A percentile compares a stretch with the other conserved stretches of the same genome.
These are phyloP conservation scores for Psammodynastes pulverulentus DNA, from an alignment of 2,113 vertebrate genomes.

Conservation along the genomic window DNA sequence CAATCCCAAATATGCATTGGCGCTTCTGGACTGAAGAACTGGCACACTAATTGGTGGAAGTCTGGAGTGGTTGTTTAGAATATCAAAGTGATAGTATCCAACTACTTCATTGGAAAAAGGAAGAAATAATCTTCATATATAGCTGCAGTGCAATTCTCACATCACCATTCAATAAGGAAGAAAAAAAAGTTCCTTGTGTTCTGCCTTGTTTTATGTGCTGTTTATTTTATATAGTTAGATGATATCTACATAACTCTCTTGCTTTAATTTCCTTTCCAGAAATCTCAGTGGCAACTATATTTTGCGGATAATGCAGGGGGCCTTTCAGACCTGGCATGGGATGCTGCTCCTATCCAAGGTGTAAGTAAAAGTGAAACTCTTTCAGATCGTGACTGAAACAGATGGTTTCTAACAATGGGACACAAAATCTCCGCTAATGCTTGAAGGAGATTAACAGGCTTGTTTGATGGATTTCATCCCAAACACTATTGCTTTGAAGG, in stretches of 20 bases:
- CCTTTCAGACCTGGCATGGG: slow-evolving; percentile 63
- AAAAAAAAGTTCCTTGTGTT: background rate
- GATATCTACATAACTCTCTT: background rate
- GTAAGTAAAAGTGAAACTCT: slow-evolving; percentile 48
- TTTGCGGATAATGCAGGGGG: slow-evolving; percentile 17
- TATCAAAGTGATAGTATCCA: background rate
- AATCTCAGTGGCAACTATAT: slow-evolving; percentile 58
- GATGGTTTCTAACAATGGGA: background rate
- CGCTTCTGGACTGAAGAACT: background rate
- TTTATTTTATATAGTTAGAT: background rate
- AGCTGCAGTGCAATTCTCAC: background rate
- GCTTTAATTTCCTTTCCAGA: slow-evolving; percentile 36
- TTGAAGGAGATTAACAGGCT: background rate
- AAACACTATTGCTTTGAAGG: background rate
- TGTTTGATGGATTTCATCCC: background rate
- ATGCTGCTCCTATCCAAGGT: slow-evolving; percentile 59
- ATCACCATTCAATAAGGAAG: slow-evolving; percentile 20
- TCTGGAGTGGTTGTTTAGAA: background rate
- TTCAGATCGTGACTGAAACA: background rate
- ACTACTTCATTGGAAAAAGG: too few relatives aligned
- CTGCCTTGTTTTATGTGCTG: background rate
- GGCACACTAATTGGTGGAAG: background rate
- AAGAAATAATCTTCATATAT: background rate
- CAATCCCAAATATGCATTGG: background rate
- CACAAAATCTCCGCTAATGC: background rate